Percentiles rank a stretch among this genome's conserved stretches.
Evolutionary conservation across 2,113 vertebrate species (phyloP).

Genomic region (Cebus imitator): DNA sequence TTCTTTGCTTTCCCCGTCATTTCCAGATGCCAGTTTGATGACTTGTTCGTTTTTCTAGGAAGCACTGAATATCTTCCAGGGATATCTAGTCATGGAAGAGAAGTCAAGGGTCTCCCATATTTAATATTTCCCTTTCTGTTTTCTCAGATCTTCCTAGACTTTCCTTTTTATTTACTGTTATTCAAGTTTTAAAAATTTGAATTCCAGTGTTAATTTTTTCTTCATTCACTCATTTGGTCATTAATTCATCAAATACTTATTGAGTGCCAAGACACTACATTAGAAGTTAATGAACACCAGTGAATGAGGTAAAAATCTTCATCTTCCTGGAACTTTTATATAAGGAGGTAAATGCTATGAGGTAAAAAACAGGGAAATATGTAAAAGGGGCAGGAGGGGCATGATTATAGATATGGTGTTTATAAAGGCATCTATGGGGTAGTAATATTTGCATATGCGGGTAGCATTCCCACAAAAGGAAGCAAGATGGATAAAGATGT

Average conservation of each 20-base stretch:
- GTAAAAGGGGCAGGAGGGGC: not conserved
- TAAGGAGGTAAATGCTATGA: not conserved
- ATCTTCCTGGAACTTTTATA: not conserved
- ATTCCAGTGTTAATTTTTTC: not conserved
- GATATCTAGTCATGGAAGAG: conserved; percentile 29
- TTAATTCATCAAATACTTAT: not conserved
- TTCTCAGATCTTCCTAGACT: not conserved
- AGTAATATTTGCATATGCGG: not conserved
- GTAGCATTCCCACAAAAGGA: not conserved
- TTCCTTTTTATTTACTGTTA: not conserved
- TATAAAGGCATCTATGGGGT: not conserved
- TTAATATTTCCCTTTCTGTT: conserved; percentile 43
- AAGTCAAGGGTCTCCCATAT: not conserved
- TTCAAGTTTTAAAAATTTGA: not conserved
- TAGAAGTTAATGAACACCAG: not conserved
- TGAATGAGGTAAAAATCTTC: not conserved
- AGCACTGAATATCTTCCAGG: conserved; percentile 53
- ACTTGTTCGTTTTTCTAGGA: conserved; percentile 80
- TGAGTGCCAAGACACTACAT: not conserved
- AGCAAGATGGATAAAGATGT: not conserved
- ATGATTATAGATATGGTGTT: not conserved
- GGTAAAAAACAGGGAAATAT: not conserved
- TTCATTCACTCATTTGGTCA: not conserved
- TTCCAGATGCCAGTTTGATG: conserved; percentile 68
- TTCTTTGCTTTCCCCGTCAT: conserved; percentile 63